Evolutionary conservation across 2,888 invertebrate species (phyloP).

Genomic region (Scaptomyza caliginosa): DNA sequence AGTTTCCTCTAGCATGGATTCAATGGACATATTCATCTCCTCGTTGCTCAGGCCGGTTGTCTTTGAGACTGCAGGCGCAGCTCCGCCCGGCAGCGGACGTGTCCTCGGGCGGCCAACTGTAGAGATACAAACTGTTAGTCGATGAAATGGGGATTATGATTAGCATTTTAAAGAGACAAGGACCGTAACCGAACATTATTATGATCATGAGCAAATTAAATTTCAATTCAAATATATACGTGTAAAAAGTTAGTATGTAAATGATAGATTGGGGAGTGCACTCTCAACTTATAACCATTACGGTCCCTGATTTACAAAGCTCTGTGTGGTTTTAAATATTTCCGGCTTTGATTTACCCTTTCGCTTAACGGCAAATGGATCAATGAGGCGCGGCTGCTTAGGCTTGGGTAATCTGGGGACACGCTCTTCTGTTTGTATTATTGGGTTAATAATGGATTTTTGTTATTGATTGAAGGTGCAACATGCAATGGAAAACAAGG

Average conservation of each 20-base stretch:
- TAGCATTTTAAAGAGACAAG: slow-evolving; percentile 32
- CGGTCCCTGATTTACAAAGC: slow-evolving; percentile 31
- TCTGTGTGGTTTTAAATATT: neutral
- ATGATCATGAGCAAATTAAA: slow-evolving; percentile 16
- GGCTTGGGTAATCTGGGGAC: slow-evolving; percentile 63
- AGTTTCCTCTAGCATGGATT: slow-evolving; percentile 81
- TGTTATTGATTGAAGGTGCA: slow-evolving; percentile 6
- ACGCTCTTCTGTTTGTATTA: slow-evolving; percentile 29
- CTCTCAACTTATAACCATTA: slow-evolving; percentile 28
- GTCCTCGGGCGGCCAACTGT: slow-evolving; percentile 85
- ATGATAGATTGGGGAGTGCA: neutral
- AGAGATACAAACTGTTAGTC: slow-evolving; percentile 62
- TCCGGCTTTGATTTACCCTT: slow-evolving; percentile 78
- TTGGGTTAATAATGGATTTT: slow-evolving; percentile 19
- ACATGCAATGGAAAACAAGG: slow-evolving; percentile 26
- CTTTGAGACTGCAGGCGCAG: slow-evolving; percentile 23
- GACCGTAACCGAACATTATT: slow-evolving; percentile 33
- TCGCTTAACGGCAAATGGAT: slow-evolving; percentile 82
- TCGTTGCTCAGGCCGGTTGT: slow-evolving; percentile 60
- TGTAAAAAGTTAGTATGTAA: neutral
- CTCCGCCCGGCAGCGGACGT: slow-evolving; percentile 74
- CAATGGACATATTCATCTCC: slow-evolving; percentile 83
- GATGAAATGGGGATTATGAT: slow-evolving; percentile 41
- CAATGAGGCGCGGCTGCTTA: slow-evolving; percentile 69
- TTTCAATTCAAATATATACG: neutral